Evolutionary conservation across 1,140 invertebrate genomes (phyloP), one percentile per base, ranked within the genome.

Genomic region (Neelides sp.): DNA sequence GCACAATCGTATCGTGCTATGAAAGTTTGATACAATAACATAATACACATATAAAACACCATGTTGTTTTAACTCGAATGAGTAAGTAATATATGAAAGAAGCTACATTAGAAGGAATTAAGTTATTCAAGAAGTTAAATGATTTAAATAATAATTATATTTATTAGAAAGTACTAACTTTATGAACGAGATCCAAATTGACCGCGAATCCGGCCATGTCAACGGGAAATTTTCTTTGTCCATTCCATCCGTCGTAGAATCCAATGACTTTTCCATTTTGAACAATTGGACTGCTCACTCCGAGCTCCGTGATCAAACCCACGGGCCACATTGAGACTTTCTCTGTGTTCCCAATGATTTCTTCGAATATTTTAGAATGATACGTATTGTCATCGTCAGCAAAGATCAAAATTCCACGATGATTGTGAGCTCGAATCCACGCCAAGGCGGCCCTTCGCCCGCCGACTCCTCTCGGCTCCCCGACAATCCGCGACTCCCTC

Each of bases 131-230:
- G n/a, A n/a, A n/a, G n/a, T n/a, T n/a, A n/a, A n/a, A n/a, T n/a
- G n/a, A n/a, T n/a, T n/a, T n/a, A n/a, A n/a, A n/a, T n/a, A n/a
- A n/a, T n/a, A n/a, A n/a, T n/a, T n/a, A n/a, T n/a, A n/a, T n/a
- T n/a, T n/a, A n/a, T n/a, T n/a, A n/a, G n/a, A n/a, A n/a, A 20
- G 43, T 48, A 61, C 64, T 58, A 62, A 80, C 67, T 17, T 73
- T 59, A 15, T 76, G 68, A 37, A 82, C 64, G 54, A 74, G 75
- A 22, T 73, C 65, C 13, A 87, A 62, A 65, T 79, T 83, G 4
- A 90, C 75, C 32, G 77, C 76, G 66, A 79, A 79, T 2, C 77
- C 75, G 15, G 78, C 77, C 78, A 80, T 80, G 61, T 79, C 78
- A 34, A 76, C 70, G 17, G 78, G 71, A 68, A 77, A 79, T 28